phyloP scores from a whole-genome alignment of 2,797 vertebrate genomes.

The Chaetodon trifasciatus region DNA sequence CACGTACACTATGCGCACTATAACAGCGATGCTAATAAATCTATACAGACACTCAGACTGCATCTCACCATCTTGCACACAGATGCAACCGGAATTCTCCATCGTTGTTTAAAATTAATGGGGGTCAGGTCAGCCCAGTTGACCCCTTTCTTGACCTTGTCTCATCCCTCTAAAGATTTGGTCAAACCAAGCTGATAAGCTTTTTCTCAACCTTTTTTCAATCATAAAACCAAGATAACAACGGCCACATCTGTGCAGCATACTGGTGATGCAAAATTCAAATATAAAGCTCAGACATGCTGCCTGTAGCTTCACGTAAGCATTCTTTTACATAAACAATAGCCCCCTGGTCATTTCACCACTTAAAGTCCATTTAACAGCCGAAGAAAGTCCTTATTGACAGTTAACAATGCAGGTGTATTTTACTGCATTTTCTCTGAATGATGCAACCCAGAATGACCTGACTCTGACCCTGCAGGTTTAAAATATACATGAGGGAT shows the following conservation, averaged over 20 bases:
- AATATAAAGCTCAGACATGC: not conserved
- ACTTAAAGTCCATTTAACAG: constrained; percentile 11
- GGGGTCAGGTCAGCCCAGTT: constrained; percentile 26
- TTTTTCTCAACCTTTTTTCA: not conserved
- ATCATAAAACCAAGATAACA: not conserved
- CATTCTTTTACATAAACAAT: not conserved
- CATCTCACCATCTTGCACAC: constrained; percentile 18
- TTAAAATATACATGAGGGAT: not conserved
- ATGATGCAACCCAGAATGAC: not conserved
- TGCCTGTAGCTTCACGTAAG: not conserved
- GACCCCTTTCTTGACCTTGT: constrained; percentile 31
- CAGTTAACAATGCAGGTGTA: constrained; percentile 52
- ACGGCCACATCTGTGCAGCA: not conserved
- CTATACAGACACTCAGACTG: not conserved
- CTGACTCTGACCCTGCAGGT: not conserved
- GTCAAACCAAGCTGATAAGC: not conserved
- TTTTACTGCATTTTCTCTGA: constrained; percentile 24
- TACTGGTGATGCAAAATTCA: not conserved
- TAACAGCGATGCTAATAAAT: not conserved
- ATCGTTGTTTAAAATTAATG: constrained; percentile 11
- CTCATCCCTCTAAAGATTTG: not conserved
- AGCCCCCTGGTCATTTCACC: not conserved
- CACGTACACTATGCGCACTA: too few species aligned
- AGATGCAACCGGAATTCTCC: constrained; percentile 17
- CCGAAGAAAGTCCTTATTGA: constrained; percentile 6